Evolutionary conservation across 2,888 invertebrate species (phyloP), one percentile per base, ranked within the genome.

Genomic region (Lithosia quadra): DNA sequence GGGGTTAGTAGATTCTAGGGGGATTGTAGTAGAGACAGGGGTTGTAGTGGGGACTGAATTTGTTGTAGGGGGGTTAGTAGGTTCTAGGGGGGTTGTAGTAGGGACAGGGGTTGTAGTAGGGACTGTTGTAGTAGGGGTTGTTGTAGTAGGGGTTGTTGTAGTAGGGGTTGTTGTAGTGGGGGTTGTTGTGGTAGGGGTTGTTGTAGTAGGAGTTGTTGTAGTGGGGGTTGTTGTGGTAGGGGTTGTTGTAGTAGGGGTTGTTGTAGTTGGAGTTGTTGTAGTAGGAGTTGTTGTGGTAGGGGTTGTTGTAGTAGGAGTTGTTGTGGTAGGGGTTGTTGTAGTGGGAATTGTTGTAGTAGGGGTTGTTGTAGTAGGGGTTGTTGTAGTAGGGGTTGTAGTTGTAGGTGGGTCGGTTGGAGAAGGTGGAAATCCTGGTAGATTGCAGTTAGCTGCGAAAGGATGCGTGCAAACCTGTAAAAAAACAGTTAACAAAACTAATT

Each of bases 391-490:
- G 18, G 15, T 10, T 24, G n/a, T n/a, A n/a, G 56, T 22, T 10
- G 24, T 22, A 11, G 56, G 56, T 5, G 36, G 2, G 11, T 7
- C n/a, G 15, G 11, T 7, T 0, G 10, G 7, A 33, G 24, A 2
- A 4, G 58, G 24, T n/a, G 65, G 49, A 15, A 33, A 43, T 13
- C 65, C 65, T 28, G 58, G 57, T 34, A 65, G 49, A 21, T 13
- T 22, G 18, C 65, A 65, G 22, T 58, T 28, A 7, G 65, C 65
- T 28, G 58, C n/a, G 10, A 15, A 21, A 13, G 65, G 65, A 34
- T 49, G 49, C 0, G 39, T 65, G 65, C 65, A 65, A 5, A 65
- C 65, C 65, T 65, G 21, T 15, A n/a, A 34, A 39, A 7, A 64
- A 57, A 2, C 49, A 24, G 21, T 8, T 13, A 43, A 7, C n/a